phyloP scores from a whole-genome alignment of 2,888 invertebrate species.

The Spodoptera picta region DNA sequence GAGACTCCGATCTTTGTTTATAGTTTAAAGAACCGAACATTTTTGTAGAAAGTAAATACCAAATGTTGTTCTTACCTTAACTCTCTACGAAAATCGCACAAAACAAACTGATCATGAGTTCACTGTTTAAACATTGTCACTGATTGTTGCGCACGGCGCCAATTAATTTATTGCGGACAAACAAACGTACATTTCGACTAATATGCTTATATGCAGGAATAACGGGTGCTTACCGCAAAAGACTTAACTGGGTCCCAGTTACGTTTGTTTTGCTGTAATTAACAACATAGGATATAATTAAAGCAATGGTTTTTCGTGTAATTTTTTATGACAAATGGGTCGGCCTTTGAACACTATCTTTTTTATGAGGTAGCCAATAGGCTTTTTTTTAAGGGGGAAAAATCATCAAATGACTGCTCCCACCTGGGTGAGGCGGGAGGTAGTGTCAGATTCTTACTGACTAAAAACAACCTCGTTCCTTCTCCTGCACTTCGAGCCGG shows the following conservation, averaged over 20 bases:
- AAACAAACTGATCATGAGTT: constrained; percentile 6
- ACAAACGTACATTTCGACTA: background rate
- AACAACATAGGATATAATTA: background rate
- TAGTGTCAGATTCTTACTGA: too few relatives aligned
- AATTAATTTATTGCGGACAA: background rate
- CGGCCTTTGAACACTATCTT: too few relatives aligned
- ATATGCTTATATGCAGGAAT: background rate
- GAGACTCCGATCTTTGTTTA: too few relatives aligned
- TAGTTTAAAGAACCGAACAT: too few relatives aligned
- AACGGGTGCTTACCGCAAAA: constrained; percentile 4
- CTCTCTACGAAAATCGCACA: constrained; percentile 2
- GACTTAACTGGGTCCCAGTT: background rate
- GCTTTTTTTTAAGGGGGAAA: too few relatives aligned
- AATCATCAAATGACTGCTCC: too few relatives aligned
- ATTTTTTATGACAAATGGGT: too few relatives aligned
- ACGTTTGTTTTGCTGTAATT: constrained; percentile 2
- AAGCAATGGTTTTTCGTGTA: background rate
- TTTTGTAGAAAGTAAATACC: too few relatives aligned
- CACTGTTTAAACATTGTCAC: background rate
- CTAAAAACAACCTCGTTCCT: too few relatives aligned
- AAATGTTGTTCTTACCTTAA: constrained; percentile 1
- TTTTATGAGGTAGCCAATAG: too few relatives aligned
- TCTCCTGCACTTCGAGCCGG: too few relatives aligned
- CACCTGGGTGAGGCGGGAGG: too few relatives aligned
- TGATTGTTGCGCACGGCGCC: background rate